Base-by-base conservation (phyloP, 2,797 vertebrate species). In the Neosilurus mollespiculum region DNA sequence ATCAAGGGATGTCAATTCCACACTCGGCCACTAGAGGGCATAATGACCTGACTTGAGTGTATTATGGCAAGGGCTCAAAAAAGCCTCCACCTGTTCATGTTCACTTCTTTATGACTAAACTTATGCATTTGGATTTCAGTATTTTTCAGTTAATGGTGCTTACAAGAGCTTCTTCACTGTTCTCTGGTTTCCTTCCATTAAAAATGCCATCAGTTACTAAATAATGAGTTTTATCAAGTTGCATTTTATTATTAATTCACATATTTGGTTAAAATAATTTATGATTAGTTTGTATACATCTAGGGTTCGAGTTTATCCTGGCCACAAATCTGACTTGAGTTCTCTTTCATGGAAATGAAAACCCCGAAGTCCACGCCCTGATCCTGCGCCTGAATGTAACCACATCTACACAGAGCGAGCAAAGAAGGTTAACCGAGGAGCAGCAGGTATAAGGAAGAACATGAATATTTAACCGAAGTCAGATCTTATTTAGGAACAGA, bases 381-480 rank as follows among this genome's bases (percentile, higher is more conserved):
- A 75, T n/a, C 26, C 14, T 24, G 1, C 7, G 14, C 51, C 51
- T 73, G 53, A 22, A 58, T 79, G 84, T 83, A 84, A 76, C 59
- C 79, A 24, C 56, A 34, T 86, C 59, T 77, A 67, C 51, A 82
- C 43, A 51, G 59, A 61, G 76, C 78, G 80, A 85, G 82, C 61
- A 79, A 26, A 66, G 58, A 61, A 59, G 77, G 62, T 80, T 87
- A 11, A n/a, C 2, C 15, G 56, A 37, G 7, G 12, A 61, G 58
- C 58, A 43, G 12, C 9, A 61, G 34, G 53, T 24, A 71, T 6
- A 24, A 85, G 49, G 58, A 64, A 81, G 73, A 70, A 78, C 78
- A 89, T 89, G 86, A 87, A 88, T 89, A 87, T 87, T 88, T 88
- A 81, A 88, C 85, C 85, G 80, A 84, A 82, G 87, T 85, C 86